Base-by-base conservation (phyloP, 2,888 invertebrate genomes). In the Cryptus armator region DNA sequence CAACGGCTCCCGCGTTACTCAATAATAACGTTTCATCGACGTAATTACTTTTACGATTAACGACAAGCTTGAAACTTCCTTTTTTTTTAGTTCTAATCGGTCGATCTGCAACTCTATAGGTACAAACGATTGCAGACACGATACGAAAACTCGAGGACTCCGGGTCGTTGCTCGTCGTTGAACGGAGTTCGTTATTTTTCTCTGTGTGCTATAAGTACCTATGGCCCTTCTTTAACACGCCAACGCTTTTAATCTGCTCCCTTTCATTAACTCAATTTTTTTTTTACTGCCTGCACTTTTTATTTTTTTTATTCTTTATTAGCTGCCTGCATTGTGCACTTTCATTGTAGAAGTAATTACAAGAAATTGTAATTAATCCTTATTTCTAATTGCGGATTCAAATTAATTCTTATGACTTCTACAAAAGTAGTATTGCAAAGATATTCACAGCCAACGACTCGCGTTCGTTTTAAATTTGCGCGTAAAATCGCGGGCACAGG, bases 11-110 rank as follows among this genome's bases (percentile, higher is more conserved):
- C 64, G 76, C 19, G 37, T 66, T 66, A 44, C 43, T 37, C 66
- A 32, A 66, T 76, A 66, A 66, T 66, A 76, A 16, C 14, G 64
- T 43, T 12, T 19, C 76, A 66, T 53, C 51, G 37, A 64, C 76
- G 37, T 76, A 76, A 66, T 76, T 51, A 76, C 51, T 43, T 48
- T 37, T 43, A 51, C 66, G 76, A 66, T 76, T 66, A 76, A 75
- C 48, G 37, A 75, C 48, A 32, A 66, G 10, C 43, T 29, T 37
- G 16, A n/a, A 66, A 66, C 19, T 71, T 56, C 19, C 4, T 16
- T 16, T 51, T 71, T 51, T 32, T 53, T 37, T 37, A 4, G 9
- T 37, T 37, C 37, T 37, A 37, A 74, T 74, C 59, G 7, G 16
- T 19, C 48, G n/a, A 62, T 16, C 29, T 48, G 32, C 48, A 64